Conservation (phyloP, 1,140 invertebrate species). For the Cotesia typhae region DNA sequence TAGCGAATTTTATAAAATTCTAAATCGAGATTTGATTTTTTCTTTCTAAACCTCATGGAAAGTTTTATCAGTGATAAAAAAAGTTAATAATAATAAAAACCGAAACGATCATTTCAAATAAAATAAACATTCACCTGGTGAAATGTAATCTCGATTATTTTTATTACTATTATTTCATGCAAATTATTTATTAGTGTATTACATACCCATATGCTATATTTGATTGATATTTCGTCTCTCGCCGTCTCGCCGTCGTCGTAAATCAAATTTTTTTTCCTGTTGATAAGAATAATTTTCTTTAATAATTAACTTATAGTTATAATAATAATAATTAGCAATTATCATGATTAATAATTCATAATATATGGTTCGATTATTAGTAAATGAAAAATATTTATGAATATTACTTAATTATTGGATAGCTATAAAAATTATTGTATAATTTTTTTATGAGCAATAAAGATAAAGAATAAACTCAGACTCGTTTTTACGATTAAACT, state of each 20-base stretch:
- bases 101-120: neutral
- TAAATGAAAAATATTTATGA: too few species aligned
- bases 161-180: neutral
- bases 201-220: slow-evolving; percentile 40
- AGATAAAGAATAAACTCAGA: slow-evolving; percentile 1
- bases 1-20: too few species aligned
- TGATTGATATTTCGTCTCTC: slow-evolving; percentile 34
- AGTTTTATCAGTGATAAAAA: too few species aligned
- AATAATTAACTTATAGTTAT: neutral
- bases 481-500: neutral
- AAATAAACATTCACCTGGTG: slow-evolving; percentile 6
- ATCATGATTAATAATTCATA: too few species aligned
- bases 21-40: too few species aligned
- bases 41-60: too few species aligned
- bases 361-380: too few species aligned
- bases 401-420: too few species aligned
- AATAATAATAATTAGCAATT: neutral
- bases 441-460: neutral
- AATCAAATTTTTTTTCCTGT: slow-evolving; percentile 26
- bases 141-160: neutral
- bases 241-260: slow-evolving; percentile 29
- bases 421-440: too few species aligned
- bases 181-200: slow-evolving; percentile 13
- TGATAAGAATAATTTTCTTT: slow-evolving; percentile 29
- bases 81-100: too few species aligned